A percentile compares a stretch with the other conserved stretches of the same genome.
These are phyloP conservation scores for Clitarchus hookeri DNA, from an alignment of 2,888 invertebrate genomes.

Conservation along the genomic window DNA sequence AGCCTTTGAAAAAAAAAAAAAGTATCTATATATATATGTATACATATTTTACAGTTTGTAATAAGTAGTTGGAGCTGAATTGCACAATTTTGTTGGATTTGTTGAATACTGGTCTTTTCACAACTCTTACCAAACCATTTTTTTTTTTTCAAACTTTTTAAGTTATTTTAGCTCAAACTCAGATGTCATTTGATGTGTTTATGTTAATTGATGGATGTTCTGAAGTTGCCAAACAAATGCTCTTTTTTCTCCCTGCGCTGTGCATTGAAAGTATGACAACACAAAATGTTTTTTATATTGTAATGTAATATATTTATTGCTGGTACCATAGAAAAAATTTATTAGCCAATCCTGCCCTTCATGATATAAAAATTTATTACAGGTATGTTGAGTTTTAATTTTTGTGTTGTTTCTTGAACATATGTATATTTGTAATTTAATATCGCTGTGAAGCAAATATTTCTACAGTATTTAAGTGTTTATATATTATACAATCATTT, in stretches of 20 bases:
- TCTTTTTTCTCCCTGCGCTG: background rate
- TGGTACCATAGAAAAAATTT: background rate
- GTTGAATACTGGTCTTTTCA: background rate
- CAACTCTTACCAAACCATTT: background rate
- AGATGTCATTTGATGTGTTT: background rate
- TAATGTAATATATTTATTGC: background rate
- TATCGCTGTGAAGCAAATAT: conserved; percentile 2
- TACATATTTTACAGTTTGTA: background rate
- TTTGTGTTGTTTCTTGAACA: conserved; percentile 2
- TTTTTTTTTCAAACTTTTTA: background rate
- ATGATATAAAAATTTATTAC: background rate
- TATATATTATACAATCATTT: conserved; percentile 3
- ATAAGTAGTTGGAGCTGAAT: background rate
- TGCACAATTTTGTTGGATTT: background rate
- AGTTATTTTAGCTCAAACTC: background rate
- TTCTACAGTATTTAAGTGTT: conserved; percentile 14
- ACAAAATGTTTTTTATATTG: background rate
- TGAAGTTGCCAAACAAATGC: conserved; percentile 9
- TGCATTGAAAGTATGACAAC: background rate
- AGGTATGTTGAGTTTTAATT: background rate
- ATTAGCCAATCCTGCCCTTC: background rate
- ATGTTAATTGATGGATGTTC: background rate
- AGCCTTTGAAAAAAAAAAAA: background rate
- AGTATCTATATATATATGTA: background rate
- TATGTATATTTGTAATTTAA: conserved; percentile 14